Base-by-base conservation (phyloP, 2,797 vertebrate species). In the Gouania willdenowi region DNA sequence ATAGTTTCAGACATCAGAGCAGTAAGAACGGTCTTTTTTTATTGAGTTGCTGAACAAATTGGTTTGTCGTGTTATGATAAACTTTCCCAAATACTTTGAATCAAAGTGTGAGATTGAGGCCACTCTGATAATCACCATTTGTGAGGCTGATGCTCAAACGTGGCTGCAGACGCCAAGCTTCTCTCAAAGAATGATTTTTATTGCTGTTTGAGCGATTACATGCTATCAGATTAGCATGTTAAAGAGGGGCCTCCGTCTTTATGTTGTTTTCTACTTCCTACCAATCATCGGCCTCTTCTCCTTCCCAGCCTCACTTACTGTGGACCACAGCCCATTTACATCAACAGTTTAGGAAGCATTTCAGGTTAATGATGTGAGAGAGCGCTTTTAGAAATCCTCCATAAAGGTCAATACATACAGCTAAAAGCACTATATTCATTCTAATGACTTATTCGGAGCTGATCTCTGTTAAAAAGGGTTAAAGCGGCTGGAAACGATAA, bases 381-480 rank as follows among this genome's bases (percentile, higher is more conserved):
- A 28, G 31, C 13, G 13, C n/a, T n/a, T n/a, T n/a, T 51, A 41
- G 51, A 20, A 51, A 58, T 50, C 35, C 13, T 21, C 50, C 15
- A 52, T 41, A 51, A 80, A 74, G 73, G 76, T 72, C 66, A 67
- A n/a, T n/a, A n/a, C n/a, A n/a, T n/a, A n/a, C n/a, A n/a, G n/a
- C n/a, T n/a, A n/a, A n/a, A n/a, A n/a, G n/a, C n/a, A n/a, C n/a
- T n/a, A n/a, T n/a, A n/a, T n/a, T n/a, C n/a, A n/a, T n/a, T n/a
- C n/a, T n/a, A n/a, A n/a, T n/a, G n/a, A n/a, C n/a, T n/a, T n/a
- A n/a, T n/a, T n/a, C n/a, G n/a, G n/a, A n/a, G n/a, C n/a, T n/a
- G n/a, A n/a, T n/a, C n/a, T n/a, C n/a, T n/a, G n/a, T n/a, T n/a
- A n/a, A n/a, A n/a, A n/a, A n/a, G n/a, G n/a, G n/a, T n/a, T n/a